Conservation (phyloP, 2,797 vertebrate species). For the Xenentodon cancila region DNA sequence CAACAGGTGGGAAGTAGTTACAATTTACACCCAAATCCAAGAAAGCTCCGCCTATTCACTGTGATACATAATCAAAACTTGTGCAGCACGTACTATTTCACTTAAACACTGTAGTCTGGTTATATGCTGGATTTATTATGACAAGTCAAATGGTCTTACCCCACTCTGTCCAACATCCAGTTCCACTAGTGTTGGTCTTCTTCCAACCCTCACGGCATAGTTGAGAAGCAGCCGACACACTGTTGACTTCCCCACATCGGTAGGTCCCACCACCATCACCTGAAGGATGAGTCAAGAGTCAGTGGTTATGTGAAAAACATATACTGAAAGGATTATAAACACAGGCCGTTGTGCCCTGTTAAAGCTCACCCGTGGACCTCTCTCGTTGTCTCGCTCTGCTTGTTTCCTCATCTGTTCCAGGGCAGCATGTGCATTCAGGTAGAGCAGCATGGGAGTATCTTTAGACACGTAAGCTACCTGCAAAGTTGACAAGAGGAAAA, state of each 20-base stretch:
- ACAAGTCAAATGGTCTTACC: conserved; percentile 65
- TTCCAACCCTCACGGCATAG: conserved; percentile 93
- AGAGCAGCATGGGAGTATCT: conserved; percentile 97
- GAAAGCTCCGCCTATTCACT: background rate
- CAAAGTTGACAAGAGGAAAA: background rate
- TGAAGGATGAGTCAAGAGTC: conserved; percentile 57
- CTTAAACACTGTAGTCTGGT: background rate
- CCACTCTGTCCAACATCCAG: conserved; percentile 97
- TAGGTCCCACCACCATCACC: conserved; percentile 97
- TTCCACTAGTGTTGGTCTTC: conserved; percentile 95
- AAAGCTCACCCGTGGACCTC: conserved; percentile 88
- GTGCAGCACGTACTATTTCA: background rate
- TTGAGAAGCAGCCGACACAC: conserved; percentile 93
- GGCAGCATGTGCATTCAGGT: conserved; percentile 96
- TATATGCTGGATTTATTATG: background rate
- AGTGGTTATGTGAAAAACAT: background rate
- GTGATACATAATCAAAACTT: background rate
- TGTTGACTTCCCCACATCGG: conserved; percentile 96
- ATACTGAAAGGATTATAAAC: background rate
- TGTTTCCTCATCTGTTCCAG: conserved; percentile 97
- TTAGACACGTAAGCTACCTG: conserved; percentile 86
- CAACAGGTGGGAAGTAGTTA: background rate
- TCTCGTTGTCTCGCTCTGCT: conserved; percentile 93
- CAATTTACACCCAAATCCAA: background rate
- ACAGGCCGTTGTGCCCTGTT: background rate